A percentile compares a stretch with the other conserved stretches of the same genome.
phyloP scores from a whole-genome alignment of 1,140 invertebrate genomes.

The Zaprionus tsacasi region DNA sequence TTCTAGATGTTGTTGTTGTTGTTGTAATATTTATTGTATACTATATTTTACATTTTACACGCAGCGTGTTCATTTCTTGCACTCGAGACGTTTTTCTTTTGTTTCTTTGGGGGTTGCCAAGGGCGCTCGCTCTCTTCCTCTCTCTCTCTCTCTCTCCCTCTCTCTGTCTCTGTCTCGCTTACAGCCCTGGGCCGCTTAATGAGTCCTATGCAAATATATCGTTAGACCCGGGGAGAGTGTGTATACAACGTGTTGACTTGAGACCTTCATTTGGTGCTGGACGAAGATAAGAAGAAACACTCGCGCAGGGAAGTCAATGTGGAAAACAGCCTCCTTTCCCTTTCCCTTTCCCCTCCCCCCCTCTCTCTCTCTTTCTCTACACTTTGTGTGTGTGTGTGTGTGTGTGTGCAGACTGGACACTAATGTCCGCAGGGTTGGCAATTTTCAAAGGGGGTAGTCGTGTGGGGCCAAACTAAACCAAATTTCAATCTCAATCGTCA shows the following conservation, averaged over 20 bases:
- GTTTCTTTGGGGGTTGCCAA: slow-evolving; percentile 31
- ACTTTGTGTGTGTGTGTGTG: neutral
- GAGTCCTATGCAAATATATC: slow-evolving; percentile 82
- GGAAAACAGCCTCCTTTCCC: neutral
- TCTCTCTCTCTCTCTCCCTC: neutral
- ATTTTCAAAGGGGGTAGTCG: slow-evolving; percentile 13
- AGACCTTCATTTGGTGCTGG: slow-evolving; percentile 49
- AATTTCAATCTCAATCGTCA: slow-evolving; percentile 82
- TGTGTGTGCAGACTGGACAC: slow-evolving; percentile 38
- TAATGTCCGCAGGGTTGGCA: slow-evolving; percentile 40
- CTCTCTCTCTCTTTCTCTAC: no score
- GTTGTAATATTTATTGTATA: slow-evolving; percentile 71
- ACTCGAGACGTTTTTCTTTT: slow-evolving; percentile 41
- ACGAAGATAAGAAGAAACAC: slow-evolving; percentile 32
- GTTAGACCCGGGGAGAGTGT: slow-evolving; percentile 50
- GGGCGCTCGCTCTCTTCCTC: neutral
- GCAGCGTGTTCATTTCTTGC: slow-evolving; percentile 56
- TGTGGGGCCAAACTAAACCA: slow-evolving; percentile 44
- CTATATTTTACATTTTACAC: slow-evolving; percentile 66
- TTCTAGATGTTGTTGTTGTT: slow-evolving; percentile 11
- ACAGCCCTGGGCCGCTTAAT: slow-evolving; percentile 54
- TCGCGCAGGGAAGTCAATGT: slow-evolving; percentile 47
- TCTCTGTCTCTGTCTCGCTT: slow-evolving; percentile 1
- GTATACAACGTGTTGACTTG: slow-evolving; percentile 50
- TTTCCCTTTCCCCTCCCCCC: no score